Evolutionary conservation across 2,888 invertebrate species (phyloP), one percentile per base, ranked within the genome.

Genomic region (Stenoptilia bipunctidactyla): DNA sequence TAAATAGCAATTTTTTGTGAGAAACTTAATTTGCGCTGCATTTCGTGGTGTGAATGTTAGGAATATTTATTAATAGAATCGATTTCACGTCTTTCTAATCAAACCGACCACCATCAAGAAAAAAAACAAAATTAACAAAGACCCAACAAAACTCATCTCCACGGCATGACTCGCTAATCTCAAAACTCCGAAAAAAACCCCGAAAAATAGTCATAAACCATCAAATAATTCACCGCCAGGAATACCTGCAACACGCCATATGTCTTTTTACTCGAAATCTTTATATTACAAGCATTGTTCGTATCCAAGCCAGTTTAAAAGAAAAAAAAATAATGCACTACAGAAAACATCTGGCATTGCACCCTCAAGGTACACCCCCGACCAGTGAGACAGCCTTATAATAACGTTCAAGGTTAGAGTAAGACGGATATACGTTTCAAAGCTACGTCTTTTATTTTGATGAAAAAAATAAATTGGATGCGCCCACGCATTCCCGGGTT

Each of bases 321-420:
- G 60, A 53, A 59, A 20, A 56, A 61, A 56, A 58, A 45, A 30
- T 25, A 25, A 41, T 38, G 33, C 49, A 47, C 59, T 53, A 53
- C 48, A 45, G 49, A 44, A 49, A 70, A 70, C 71, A 71, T 71
- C 71, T 71, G 71, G 61, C 65, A 61, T 45, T 50, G 55, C 66
- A 63, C 66, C 65, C 67, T 60, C 56, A 42, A 42, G 44, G 14
- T 34, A 55, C 61, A 56, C 62, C 66, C 66, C 58, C 63, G 55
- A 34, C 41, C 50, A 55, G 45, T 27, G 61, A 52, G 62, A 66
- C 45, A 25, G 52, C 10, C 3, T 46, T 47, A 56, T 13, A 4
- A 10, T 8, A 3, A 6, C 6, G 8, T 8, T 2, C 3, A 1
- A 1, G 1, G 1, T 12, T 13, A 0, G 51, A 12, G 36, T 5